These are phyloP conservation scores for Sorex maritimensis DNA, from an alignment of 2,797 vertebrate species.

Conservation along the genomic window DNA sequence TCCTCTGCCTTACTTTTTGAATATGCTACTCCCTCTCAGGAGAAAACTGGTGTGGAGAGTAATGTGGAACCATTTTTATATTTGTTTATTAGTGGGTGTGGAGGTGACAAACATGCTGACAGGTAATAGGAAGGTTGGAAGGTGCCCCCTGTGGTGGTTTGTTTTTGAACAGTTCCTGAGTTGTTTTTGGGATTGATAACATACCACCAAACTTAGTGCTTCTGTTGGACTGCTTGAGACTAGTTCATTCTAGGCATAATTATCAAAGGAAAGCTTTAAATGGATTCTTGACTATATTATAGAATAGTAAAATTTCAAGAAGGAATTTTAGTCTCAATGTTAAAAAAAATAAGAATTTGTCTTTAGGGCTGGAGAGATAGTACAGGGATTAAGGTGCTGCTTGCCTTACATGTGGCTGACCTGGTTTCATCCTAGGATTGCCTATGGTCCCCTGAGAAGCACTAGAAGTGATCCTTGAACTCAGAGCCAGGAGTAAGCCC, in stretches of 20 bases:
- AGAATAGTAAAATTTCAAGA: slow-evolving; percentile 66
- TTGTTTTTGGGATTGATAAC: slow-evolving; percentile 62
- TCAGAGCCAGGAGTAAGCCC: no score
- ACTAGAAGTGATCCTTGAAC: no score
- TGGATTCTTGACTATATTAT: slow-evolving; percentile 58
- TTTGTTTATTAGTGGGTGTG: slow-evolving; percentile 78
- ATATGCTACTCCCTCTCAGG: slow-evolving; percentile 38
- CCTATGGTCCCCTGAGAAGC: no score
- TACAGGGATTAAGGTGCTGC: no score
- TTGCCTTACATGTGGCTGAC: no score
- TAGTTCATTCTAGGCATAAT: slow-evolving; percentile 56
- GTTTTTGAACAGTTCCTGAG: slow-evolving; percentile 55
- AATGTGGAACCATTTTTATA: slow-evolving; percentile 62
- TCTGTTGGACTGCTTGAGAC: slow-evolving; percentile 53
- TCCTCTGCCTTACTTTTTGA: slow-evolving; percentile 75
- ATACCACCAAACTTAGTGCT: slow-evolving; percentile 52
- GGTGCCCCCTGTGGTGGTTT: slow-evolving; percentile 38
- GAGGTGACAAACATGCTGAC: slow-evolving; percentile 68
- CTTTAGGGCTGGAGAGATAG: background rate
- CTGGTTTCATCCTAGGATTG: no score
- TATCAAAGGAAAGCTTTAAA: slow-evolving; percentile 59
- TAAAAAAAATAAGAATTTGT: slow-evolving; percentile 58
- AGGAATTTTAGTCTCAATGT: slow-evolving; percentile 66
- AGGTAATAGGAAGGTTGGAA: slow-evolving; percentile 71
- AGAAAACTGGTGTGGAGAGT: slow-evolving; percentile 50